These are phyloP conservation scores for Pterobdella sp. DNA, from an alignment of 2,888 invertebrate genomes.

Conservation along the genomic window DNA sequence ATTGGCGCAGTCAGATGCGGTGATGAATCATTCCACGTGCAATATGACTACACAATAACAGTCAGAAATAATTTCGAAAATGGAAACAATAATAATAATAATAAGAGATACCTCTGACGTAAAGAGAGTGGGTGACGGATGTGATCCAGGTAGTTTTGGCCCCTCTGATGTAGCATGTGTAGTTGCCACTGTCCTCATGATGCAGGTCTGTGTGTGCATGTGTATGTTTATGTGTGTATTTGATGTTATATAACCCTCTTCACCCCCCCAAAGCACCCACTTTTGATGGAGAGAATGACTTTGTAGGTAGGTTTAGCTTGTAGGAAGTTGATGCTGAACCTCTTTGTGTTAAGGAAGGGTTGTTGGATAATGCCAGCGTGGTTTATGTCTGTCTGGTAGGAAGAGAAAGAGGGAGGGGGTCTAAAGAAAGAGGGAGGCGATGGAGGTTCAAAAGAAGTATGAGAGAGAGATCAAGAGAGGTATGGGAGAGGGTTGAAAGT, in stretches of 20 bases:
- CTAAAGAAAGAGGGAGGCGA: neutral
- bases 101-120: constrained; percentile 30
- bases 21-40: no score
- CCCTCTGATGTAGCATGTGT: constrained; percentile 34
- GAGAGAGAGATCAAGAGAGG: no score
- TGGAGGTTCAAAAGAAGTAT: no score
- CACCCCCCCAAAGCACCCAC: neutral
- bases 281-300: neutral
- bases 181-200: constrained; percentile 35
- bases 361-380: neutral
- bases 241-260: neutral
- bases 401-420: neutral
- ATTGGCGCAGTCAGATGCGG: no score
- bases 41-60: no score
- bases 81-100: neutral
- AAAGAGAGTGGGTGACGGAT: constrained; percentile 32
- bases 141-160: constrained; percentile 29
- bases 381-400: constrained; percentile 14
- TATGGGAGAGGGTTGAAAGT: no score
- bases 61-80: neutral
- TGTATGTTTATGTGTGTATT: neutral
- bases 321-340: neutral
- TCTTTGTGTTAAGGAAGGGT: neutral
- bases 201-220: constrained; percentile 29
- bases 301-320: neutral